A percentile compares a stretch with the other conserved stretches of the same genome.
phyloP scores from a whole-genome alignment of 2,888 invertebrate genomes.

The Lissocephala sabroskyi region DNA sequence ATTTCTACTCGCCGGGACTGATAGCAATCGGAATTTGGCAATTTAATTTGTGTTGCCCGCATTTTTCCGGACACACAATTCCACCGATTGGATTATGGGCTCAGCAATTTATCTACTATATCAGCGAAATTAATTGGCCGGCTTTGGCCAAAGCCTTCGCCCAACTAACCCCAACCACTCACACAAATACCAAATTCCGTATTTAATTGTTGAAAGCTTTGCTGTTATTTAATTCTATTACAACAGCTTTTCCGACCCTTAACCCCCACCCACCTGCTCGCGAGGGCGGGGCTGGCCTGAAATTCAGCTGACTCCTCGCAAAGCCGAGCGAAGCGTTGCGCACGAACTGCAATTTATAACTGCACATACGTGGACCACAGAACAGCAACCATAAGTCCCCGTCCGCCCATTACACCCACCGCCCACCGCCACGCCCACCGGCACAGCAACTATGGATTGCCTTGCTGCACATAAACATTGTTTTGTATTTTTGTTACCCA shows the following conservation, averaged over 20 bases:
- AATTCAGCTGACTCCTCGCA: not conserved
- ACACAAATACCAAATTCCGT: no score
- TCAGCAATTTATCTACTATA: no score
- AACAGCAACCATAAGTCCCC: constrained; percentile 11
- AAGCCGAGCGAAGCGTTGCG: constrained; percentile 29
- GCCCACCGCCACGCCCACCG: not conserved
- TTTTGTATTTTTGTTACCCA: constrained; percentile 57
- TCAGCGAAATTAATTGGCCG: no score
- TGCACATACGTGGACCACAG: constrained; percentile 44
- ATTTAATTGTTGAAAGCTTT: constrained; percentile 44
- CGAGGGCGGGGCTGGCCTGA: not conserved
- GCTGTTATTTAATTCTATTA: constrained; percentile 49
- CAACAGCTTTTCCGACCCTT: constrained; percentile 31
- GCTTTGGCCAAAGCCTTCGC: no score
- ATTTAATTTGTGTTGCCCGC: no score
- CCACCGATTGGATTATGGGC: no score
- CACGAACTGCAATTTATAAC: constrained; percentile 60
- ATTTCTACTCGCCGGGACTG: no score
- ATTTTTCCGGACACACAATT: no score
- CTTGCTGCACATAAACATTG: constrained; percentile 48
- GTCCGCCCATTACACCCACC: not conserved
- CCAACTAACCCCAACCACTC: no score
- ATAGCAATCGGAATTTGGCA: no score
- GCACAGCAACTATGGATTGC: no score
- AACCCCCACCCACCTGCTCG: constrained; percentile 5